Percentiles rank a stretch among this genome's conserved stretches.
These are phyloP conservation scores for Erpetoichthys calabaricus DNA, from an alignment of 2,797 vertebrate species.

Conservation along the genomic window DNA sequence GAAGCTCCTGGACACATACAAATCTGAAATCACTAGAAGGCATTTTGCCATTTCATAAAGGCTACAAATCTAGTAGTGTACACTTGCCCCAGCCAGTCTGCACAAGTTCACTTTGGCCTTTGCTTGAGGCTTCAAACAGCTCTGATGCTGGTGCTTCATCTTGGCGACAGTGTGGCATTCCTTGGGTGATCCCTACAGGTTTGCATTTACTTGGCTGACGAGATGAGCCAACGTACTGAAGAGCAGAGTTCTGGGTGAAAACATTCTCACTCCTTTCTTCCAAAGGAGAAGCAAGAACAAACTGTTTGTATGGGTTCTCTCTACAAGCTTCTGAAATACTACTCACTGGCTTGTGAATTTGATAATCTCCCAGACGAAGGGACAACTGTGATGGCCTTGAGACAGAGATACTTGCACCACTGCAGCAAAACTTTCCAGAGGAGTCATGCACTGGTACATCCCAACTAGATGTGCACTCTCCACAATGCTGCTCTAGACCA, in stretches of 20 bases:
- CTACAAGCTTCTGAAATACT: constrained; percentile 9
- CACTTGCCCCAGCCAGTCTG: constrained; percentile 26
- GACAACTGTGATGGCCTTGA: constrained; percentile 37
- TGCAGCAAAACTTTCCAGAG: too few relatives aligned
- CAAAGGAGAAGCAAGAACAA: constrained; percentile 25
- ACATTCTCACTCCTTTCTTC: constrained; percentile 26
- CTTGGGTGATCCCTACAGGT: constrained; percentile 41
- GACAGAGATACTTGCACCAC: constrained; percentile 20
- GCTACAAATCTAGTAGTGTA: constrained; percentile 20
- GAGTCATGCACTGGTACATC: too few relatives aligned
- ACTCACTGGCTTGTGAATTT: background rate
- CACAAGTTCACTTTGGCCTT: constrained; percentile 32
- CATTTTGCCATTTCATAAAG: constrained; percentile 16
- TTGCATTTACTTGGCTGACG: constrained; percentile 36
- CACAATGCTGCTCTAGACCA: constrained; percentile 22
- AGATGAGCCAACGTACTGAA: constrained; percentile 29
- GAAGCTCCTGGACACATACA: constrained; percentile 5
- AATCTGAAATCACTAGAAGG: constrained; percentile 7
- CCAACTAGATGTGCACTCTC: too few relatives aligned
- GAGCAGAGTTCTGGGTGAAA: constrained; percentile 21
- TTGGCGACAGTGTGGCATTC: constrained; percentile 32
- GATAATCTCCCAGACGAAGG: constrained; percentile 30
- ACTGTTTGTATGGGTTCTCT: constrained; percentile 22
- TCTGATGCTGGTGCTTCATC: constrained; percentile 22
- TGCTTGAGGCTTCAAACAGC: constrained; percentile 27